A percentile compares a stretch with the other conserved stretches of the same genome.
Evolutionary conservation across 2,113 vertebrate genomes (phyloP).

Genomic region (Craseonycteris thonglongyai): DNA sequence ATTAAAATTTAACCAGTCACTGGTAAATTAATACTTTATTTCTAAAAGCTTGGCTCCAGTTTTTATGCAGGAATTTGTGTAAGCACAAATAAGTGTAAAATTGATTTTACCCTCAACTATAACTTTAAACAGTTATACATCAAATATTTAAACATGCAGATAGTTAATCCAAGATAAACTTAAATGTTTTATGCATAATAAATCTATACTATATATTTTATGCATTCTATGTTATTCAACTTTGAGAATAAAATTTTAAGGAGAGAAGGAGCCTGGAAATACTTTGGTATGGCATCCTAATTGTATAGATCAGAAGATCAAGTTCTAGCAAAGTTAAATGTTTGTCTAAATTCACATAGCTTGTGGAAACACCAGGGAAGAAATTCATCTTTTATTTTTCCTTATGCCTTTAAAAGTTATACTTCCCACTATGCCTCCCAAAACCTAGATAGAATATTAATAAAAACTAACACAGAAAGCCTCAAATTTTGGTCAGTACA

Average conservation of each 20-base stretch:
- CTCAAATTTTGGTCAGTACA: background rate
- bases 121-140: background rate
- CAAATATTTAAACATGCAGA: background rate
- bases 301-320: background rate
- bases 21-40: background rate
- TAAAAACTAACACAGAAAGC: background rate
- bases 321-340: background rate
- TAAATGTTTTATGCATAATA: background rate
- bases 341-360: background rate
- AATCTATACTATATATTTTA: background rate
- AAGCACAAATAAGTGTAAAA: background rate
- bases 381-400: background rate
- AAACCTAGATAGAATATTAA: background rate
- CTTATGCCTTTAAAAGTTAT: background rate
- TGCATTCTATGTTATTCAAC: background rate
- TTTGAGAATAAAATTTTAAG: constrained; percentile 18
- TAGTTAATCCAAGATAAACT: background rate
- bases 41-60: background rate
- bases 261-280: background rate
- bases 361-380: background rate
- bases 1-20: background rate
- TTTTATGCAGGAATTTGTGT: constrained; percentile 3
- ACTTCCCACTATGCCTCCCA: background rate
- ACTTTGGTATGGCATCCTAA: background rate
- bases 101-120: background rate